Evolutionary conservation across 2,888 invertebrate genomes (phyloP), one percentile per base, ranked within the genome.

Genomic region (Clistopyga incitator): DNA sequence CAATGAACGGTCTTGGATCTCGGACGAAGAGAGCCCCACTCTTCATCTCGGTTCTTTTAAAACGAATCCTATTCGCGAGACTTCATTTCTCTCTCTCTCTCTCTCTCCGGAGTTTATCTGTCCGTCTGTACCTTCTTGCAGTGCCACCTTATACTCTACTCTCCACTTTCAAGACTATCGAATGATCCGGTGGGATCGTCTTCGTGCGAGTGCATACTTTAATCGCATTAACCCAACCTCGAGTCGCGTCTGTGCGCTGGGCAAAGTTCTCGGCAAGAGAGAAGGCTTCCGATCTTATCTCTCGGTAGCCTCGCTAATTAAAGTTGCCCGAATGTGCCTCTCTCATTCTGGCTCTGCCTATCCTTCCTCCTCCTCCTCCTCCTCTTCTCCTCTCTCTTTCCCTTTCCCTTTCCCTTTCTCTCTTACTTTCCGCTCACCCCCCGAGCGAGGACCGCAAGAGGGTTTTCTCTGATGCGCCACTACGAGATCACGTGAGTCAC

Each of bases 191-290:
- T 75, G 78, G 80, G 80, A 86, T 82, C 84, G 81, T 86, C 85
- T 85, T 86, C 88, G 87, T 84, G 89, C 87, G 86, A 87, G 84
- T 85, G 89, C 88, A 88, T 86, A 86, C 83, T 84, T 87, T 89
- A 87, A 89, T 88, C 84, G 85, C 86, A 87, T 88, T 88, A 86
- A 86, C 85, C 81, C 50, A 52, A 50, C 68, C 59, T 77, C 65
- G 79, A 47, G 67, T 47, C 67, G 75, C 78, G 81, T 81, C 84
- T 78, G 68, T 67, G 81, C 74, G 47, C 78, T 81, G 68, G 70
- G 65, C 42, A 78, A 78, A 84, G 81, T 81, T 78, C 81, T 75
- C 59, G 50, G 50, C 59, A 81, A 64, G 76, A 82, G 54, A 75
- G 81, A 80, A 64, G 82, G 52, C 74, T 77, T 64, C 76, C 50